Base-by-base conservation (phyloP, 2,888 invertebrate species). In the Acanthoscelides obtectus region DNA sequence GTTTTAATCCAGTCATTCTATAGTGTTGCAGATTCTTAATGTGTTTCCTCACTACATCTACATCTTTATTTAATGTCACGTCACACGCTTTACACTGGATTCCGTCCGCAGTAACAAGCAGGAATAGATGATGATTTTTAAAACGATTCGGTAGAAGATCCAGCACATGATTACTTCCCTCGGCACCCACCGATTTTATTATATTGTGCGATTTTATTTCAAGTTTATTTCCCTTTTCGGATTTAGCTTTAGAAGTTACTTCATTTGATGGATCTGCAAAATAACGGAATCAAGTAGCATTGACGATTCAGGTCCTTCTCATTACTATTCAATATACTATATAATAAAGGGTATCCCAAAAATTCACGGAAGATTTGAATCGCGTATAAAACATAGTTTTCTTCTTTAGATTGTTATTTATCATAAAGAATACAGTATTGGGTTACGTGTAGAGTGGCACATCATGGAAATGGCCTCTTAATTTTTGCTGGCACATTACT, bases 101-200 rank as follows among this genome's bases (percentile, higher is more conserved):
- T 66, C 22, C 22, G 12, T 71, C 70, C 21, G 69, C 66, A 5
- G 22, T 72, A 22, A 69, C 22, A 71, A 67, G 74, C 21, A 80
- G 74, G 72, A 73, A 76, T 69, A 72, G 69, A 4, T 71, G 17
- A 68, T 81, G 77, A 4, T 70, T 69, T 25, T 74, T 75, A 69
- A 76, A 79, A 72, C 81, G 69, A 22, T 77, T 71, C 2, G 80
- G 81, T 20, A 81, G 22, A 4, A 71, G 70, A 66, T 78, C 75
- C 19, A 76, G 20, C 8, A 75, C 6, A 70, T 75, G 68, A 5
- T 64, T 20, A 66, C 75, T 75, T 19, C 72, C 70, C 17, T 70
- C 21, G 20, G 75, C 66, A 25, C 76, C 73, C 5, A 80, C 73
- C n/a, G 80, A 76, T 70, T 75, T 75, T 12, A 77, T 75, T 22